These are phyloP conservation scores for Struthidea cinerea DNA, from an alignment of 2,113 vertebrate species.

Conservation along the genomic window DNA sequence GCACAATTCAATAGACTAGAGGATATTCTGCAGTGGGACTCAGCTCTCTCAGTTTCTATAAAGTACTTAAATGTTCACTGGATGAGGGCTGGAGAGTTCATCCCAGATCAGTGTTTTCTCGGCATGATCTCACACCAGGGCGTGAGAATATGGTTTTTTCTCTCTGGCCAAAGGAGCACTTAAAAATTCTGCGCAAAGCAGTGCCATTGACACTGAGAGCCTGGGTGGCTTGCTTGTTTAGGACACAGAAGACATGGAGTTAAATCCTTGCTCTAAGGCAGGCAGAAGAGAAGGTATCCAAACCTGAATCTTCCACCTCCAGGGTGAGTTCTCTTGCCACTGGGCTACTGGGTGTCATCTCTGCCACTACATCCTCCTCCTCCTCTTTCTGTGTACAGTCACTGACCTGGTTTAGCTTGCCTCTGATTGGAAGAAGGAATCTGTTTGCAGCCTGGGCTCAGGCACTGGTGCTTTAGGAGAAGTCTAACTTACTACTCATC, in stretches of 20 bases:
- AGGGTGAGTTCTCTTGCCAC: not conserved
- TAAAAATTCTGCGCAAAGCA: not conserved
- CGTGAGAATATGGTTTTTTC: not conserved
- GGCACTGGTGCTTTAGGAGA: not conserved
- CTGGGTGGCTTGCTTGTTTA: not conserved
- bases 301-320: not conserved
- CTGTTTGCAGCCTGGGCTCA: not conserved
- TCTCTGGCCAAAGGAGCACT: not conserved
- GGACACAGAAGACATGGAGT: not conserved
- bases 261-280: not conserved
- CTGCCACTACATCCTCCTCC: not conserved
- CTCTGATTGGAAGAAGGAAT: not conserved
- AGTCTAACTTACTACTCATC: not conserved
- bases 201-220: not conserved
- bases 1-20: not conserved
- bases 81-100: not conserved
- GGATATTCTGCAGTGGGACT: not conserved
- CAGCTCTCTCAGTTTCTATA: not conserved
- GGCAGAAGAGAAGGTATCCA: not conserved
- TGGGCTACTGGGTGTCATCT: not conserved
- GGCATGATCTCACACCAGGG: not conserved
- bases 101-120: not conserved
- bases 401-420: constrained; percentile 24
- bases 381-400: not conserved
- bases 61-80: not conserved